Evolutionary conservation across 2,888 invertebrate genomes (phyloP).

Genomic region (Ornithoptera alexandrae): DNA sequence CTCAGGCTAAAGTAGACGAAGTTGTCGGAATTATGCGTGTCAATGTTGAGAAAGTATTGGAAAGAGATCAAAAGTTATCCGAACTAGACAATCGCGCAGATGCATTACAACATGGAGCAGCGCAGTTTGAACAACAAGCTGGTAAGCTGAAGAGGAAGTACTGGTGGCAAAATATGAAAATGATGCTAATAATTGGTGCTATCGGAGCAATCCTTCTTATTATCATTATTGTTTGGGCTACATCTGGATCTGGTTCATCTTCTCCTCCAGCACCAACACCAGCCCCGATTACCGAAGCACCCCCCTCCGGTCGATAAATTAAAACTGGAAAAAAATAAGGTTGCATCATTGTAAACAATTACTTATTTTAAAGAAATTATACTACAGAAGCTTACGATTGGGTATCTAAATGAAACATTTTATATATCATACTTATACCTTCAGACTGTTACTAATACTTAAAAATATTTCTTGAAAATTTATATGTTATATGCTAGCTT

Average conservation of each 20-base stretch:
- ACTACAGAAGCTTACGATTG: constrained; percentile 24
- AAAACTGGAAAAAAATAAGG: constrained; percentile 11
- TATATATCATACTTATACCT: constrained; percentile 35
- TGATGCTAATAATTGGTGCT: constrained; percentile 95
- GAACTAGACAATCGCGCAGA: constrained; percentile 97
- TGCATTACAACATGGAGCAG: constrained; percentile 95
- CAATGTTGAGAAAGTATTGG: constrained; percentile 97
- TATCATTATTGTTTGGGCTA: constrained; percentile 86
- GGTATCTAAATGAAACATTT: constrained; percentile 32
- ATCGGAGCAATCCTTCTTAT: constrained; percentile 90
- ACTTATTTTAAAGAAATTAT: constrained; percentile 24
- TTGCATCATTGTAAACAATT: constrained; percentile 28
- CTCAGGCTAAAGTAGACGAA: constrained; percentile 77
- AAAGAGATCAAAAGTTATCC: constrained; percentile 96
- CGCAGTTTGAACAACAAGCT: constrained; percentile 98
- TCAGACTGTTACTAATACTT: constrained; percentile 29
- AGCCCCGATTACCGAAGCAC: constrained; percentile 41
- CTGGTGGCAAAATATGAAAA: constrained; percentile 98
- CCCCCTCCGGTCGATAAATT: constrained; percentile 54
- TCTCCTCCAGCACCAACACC: constrained; percentile 39
- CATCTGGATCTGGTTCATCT: constrained; percentile 48
- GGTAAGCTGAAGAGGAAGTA: constrained; percentile 97
- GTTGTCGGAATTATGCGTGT: constrained; percentile 97
- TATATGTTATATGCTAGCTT: constrained; percentile 34
- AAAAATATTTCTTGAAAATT: constrained; percentile 32